Conservation (phyloP, 2,888 invertebrate species). For the Leptopterna dolabrata region DNA sequence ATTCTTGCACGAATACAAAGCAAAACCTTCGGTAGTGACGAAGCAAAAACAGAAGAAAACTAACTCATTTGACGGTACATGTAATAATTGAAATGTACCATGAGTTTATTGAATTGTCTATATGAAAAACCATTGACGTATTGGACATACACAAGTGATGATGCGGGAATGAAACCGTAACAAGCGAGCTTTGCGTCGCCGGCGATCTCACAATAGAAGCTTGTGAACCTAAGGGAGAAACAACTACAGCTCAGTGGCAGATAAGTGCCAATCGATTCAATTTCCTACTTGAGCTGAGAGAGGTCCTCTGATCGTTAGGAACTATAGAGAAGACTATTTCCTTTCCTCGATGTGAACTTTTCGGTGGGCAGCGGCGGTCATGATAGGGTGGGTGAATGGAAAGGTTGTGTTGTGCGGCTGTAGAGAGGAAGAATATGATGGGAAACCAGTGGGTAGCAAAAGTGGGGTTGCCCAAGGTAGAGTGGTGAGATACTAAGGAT, state of each 20-base stretch:
- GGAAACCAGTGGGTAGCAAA: background rate
- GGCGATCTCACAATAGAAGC: background rate
- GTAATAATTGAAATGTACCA: no score
- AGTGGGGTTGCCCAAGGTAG: background rate
- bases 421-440: background rate
- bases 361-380: background rate
- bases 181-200: background rate
- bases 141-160: no score
- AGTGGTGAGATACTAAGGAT: background rate
- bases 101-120: no score
- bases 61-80: no score
- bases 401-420: constrained; percentile 11
- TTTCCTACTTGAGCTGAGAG: constrained; percentile 7
- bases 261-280: constrained; percentile 2
- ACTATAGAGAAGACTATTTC: background rate
- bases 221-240: background rate
- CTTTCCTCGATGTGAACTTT: background rate
- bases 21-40: no score
- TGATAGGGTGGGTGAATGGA: background rate
- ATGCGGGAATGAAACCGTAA: background rate
- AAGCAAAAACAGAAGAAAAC: no score
- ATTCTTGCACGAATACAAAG: no score
- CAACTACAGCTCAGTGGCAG: background rate
- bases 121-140: no score
- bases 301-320: constrained; percentile 3